These are phyloP conservation scores for Diadumene lineata DNA, from an alignment of 92 coral and sea anemone genomes.

Conservation along the genomic window DNA sequence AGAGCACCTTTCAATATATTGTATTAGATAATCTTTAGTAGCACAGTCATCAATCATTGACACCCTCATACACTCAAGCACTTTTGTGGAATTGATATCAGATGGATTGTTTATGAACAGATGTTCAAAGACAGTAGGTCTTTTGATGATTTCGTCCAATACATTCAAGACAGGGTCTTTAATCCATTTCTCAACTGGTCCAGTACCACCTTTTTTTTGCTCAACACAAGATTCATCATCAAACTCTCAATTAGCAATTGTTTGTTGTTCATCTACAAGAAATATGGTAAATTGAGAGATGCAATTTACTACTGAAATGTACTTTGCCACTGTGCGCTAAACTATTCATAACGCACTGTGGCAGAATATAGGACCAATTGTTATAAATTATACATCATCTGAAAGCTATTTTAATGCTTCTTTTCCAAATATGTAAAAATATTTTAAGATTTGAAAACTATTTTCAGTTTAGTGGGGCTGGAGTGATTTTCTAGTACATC, in stretches of 20 bases:
- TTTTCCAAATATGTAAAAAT: not conserved
- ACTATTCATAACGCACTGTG: not conserved
- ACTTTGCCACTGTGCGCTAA: not conserved
- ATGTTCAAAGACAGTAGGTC: no score
- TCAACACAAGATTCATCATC: not conserved
- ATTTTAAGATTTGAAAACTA: not conserved
- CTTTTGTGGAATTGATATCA: not conserved
- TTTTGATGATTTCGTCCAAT: constrained; percentile 1
- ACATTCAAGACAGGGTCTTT: not conserved
- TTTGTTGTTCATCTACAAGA: not conserved
- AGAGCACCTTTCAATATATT: not conserved
- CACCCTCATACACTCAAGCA: not conserved
- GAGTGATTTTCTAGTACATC: not conserved
- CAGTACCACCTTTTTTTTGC: not conserved
- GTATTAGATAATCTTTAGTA: not conserved
- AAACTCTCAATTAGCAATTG: not conserved
- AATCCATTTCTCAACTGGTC: not conserved
- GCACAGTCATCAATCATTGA: not conserved
- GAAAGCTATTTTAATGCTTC: not conserved
- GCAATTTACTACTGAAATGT: not conserved
- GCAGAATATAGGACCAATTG: not conserved
- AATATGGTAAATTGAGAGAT: not conserved
- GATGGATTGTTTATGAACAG: not conserved
- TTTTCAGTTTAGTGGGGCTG: not conserved
- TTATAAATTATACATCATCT: no score